Evolutionary conservation across 2,888 invertebrate species (phyloP), one percentile per base, ranked within the genome.

Genomic region (Ctena decussata): DNA sequence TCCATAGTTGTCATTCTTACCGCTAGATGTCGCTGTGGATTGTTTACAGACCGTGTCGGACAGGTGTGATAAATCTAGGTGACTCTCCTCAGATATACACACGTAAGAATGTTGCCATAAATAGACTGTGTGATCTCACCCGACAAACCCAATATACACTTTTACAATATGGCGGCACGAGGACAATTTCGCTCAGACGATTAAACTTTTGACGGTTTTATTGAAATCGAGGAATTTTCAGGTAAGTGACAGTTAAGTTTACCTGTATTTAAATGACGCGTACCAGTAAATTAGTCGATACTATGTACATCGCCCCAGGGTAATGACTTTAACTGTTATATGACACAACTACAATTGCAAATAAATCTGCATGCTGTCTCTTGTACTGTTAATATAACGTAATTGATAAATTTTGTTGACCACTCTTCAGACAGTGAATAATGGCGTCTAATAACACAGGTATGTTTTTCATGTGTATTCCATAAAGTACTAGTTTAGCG

Each of bases 101-200:
- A 65, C 35, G 65, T 65, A 65, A 65, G 32, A 65, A 35, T 35
- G 65, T 65, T 24, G 11, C 65, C 35, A 65, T 35, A 65, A 30
- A 65, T 65, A 65, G 65, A 32, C 15, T 35, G 57, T 35, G 65
- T 65, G 65, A 65, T 65, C 65, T 65, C 65, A 65, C 65, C 65
- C 24, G 65, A 30, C 27, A 30, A 57, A 57, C 12, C 57, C 27
- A 27, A 3, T 8, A 46, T 46, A 46, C 41, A 15, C n/a, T 21
- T 18, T 18, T n/a, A 27, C 57, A 57, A 65, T 18, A 65, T 65
- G 65, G 65, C 65, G 65, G 65, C 35, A 6, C 2, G 3, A 65
- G 65, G 65, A 35, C 35, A 65, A 35, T 57, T 35, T 35, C 65
- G 5, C 35, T 60, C 35, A 32, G 41, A 57, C 6, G 27, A 27